Evolutionary conservation across 2,888 invertebrate genomes (phyloP).

Genomic region (Plagiodera versicolora): DNA sequence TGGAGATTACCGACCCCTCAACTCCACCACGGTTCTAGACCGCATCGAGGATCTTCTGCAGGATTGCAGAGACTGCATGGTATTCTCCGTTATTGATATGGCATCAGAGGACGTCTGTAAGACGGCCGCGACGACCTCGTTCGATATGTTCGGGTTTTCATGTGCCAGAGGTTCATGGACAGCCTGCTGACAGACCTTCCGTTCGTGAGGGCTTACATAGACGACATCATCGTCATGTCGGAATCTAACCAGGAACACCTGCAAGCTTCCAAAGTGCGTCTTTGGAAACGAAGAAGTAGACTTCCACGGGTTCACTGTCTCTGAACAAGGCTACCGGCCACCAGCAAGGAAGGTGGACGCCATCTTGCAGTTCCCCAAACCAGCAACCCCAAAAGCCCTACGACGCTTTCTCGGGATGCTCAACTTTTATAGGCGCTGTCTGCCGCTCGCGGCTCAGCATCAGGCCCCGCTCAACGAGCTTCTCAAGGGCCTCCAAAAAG

Average conservation of each 20-base stretch:
- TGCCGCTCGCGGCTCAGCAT: no score
- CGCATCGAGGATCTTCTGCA: constrained; percentile 40
- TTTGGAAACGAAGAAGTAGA: constrained; percentile 33
- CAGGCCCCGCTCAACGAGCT: no score
- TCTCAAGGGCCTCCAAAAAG: no score
- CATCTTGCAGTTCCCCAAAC: no score
- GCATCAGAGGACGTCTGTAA: constrained; percentile 44
- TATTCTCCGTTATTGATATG: constrained; percentile 45
- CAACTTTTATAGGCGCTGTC: no score
- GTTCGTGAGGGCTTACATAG: constrained; percentile 43
- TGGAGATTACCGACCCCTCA: constrained; percentile 49
- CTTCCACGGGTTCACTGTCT: constrained; percentile 40
- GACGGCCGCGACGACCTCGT: constrained; percentile 44
- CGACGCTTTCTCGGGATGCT: no score
- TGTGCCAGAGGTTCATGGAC: constrained; percentile 49
- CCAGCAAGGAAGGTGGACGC: background rate
- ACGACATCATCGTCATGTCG: constrained; percentile 33
- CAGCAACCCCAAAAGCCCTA: no score
- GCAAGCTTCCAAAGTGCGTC: constrained; percentile 41
- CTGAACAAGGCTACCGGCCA: constrained; percentile 2
- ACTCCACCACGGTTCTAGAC: constrained; percentile 29
- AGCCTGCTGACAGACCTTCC: constrained; percentile 38
- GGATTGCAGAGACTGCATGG: constrained; percentile 25
- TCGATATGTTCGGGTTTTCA: constrained; percentile 14
- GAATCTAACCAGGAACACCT: constrained; percentile 27